These are phyloP conservation scores for Drosophila ercepeae DNA, from an alignment of 1,140 invertebrate genomes.

Conservation along the genomic window DNA sequence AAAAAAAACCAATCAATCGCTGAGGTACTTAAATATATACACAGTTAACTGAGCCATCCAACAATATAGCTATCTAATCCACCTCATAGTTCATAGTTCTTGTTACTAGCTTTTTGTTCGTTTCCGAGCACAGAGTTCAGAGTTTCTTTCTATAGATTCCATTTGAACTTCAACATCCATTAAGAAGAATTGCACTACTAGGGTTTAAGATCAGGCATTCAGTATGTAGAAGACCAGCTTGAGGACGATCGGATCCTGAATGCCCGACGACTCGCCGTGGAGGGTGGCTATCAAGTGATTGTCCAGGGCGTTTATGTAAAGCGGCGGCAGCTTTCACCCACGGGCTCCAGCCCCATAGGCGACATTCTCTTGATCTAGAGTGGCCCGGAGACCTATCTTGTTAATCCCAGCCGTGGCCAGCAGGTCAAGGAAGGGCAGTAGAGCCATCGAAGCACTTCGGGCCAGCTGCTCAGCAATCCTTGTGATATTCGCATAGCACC, in stretches of 20 bases:
- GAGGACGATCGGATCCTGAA: slow-evolving; percentile 87
- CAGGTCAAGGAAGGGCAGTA: slow-evolving; percentile 91
- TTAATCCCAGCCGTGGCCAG: slow-evolving; percentile 88
- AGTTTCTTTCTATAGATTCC: slow-evolving; percentile 9
- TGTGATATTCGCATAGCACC: slow-evolving; percentile 88
- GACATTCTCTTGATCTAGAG: slow-evolving; percentile 91
- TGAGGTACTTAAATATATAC: slow-evolving; percentile 46
- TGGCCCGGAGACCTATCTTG: slow-evolving; percentile 90
- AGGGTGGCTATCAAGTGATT: slow-evolving; percentile 93
- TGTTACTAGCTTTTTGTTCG: slow-evolving; percentile 26
- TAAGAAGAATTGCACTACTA: slow-evolving; percentile 54
- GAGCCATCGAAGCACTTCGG: slow-evolving; percentile 90
- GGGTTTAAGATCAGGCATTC: slow-evolving; percentile 60
- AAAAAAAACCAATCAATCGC: slow-evolving; percentile 49
- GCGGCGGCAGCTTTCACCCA: slow-evolving; percentile 88
- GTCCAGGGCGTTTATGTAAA: slow-evolving; percentile 94
- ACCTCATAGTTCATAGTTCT: neutral
- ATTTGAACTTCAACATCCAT: slow-evolving; percentile 6
- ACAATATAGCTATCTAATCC: slow-evolving; percentile 29
- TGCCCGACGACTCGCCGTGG: slow-evolving; percentile 87
- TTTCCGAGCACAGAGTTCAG: slow-evolving; percentile 13
- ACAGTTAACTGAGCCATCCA: slow-evolving; percentile 51
- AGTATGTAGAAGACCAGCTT: slow-evolving; percentile 90
- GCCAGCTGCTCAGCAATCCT: slow-evolving; percentile 92
- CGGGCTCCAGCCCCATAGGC: slow-evolving; percentile 92